Evolutionary conservation across 2,797 vertebrate genomes (phyloP), one percentile per base, ranked within the genome.

Genomic region (Enteromius trimaculatus): DNA sequence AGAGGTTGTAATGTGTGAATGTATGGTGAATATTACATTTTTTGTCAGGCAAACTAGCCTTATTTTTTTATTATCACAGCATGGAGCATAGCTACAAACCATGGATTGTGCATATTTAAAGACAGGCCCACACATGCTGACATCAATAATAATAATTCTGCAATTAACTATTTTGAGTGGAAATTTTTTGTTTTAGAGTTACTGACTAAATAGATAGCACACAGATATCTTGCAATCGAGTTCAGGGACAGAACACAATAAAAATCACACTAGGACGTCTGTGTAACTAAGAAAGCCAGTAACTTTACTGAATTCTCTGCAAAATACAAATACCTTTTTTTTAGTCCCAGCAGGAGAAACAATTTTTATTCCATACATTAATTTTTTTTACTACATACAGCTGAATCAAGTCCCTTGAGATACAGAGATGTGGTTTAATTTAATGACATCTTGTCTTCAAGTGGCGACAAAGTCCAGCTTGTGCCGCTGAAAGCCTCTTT

Each of bases 291-390:
- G 96, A 98, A 98, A 98, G 96, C 96, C 96, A 98, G 96, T 96
- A 97, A 97, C 95, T 98, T 98, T 98, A 99, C 97, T 98, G 96
- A 98, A 97, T 98, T 96, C 95, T 97, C 96, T 97, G 96, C 96
- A 98, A 98, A 99, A 97, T 98, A 98, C 97, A 98, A 98, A 98
- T 96, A 97, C 96, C 96, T 97, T 96, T 92, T 92, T 82, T 92
- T 96, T 81, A 87, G 87, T 86, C 97, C 95, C 96, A 97, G 95
- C 95, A 96, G 95, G 96, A 96, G 95, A 96, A 96, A 96, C 93
- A 94, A 93, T 96, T 95, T 94, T 95, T 94, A 97, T 68, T 94
- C 93, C 95, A 95, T 96, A 92, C 89, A 95, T 86, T 89, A 88
- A 85, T 85, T 85, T 95, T 44, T 44, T 44, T 96, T 95, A 97